A percentile compares a stretch with the other conserved stretches of the same genome.
phyloP scores from a whole-genome alignment of 1,140 invertebrate species.

The Trachelipus rathkii region DNA sequence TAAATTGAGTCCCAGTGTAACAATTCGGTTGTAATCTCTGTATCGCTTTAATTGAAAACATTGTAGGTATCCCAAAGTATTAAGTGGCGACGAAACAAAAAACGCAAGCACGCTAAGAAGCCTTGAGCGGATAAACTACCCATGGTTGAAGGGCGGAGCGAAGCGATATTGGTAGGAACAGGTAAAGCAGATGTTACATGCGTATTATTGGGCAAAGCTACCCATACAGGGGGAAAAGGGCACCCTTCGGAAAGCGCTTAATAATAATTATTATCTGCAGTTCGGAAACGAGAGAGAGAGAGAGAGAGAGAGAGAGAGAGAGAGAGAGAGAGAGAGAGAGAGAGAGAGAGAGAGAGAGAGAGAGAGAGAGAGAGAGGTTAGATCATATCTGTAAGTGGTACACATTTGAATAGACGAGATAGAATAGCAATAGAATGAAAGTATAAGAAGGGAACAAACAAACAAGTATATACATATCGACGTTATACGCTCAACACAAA shows the following conservation, averaged over 20 bases:
- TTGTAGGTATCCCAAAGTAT: conserved; percentile 20
- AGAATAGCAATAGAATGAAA: too few species aligned
- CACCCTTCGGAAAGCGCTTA: neutral
- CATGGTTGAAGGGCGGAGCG: neutral
- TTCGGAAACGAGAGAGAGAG: neutral
- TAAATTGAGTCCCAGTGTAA: conserved; percentile 22
- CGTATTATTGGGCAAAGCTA: conserved; percentile 1
- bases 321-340: too few species aligned
- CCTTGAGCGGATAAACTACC: neutral
- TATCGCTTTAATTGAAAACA: conserved; percentile 26
- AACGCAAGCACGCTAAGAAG: neutral
- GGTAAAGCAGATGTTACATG: conserved; percentile 3
- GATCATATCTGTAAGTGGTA: too few species aligned
- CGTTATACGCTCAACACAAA: too few species aligned
- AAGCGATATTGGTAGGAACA: neutral
- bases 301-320: neutral
- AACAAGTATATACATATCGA: too few species aligned
- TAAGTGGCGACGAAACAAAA: conserved; percentile 19
- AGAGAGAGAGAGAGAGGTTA: too few species aligned
- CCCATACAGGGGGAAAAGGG: neutral
- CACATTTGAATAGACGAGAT: too few species aligned
- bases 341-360: too few species aligned
- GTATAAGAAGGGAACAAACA: too few species aligned
- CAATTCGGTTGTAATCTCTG: conserved; percentile 17
- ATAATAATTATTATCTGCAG: conserved; percentile 10